Percentiles rank a stretch among this genome's conserved stretches.
Conservation (phyloP, 2,797 vertebrate genomes). For the Adelosebastes latens region DNA sequence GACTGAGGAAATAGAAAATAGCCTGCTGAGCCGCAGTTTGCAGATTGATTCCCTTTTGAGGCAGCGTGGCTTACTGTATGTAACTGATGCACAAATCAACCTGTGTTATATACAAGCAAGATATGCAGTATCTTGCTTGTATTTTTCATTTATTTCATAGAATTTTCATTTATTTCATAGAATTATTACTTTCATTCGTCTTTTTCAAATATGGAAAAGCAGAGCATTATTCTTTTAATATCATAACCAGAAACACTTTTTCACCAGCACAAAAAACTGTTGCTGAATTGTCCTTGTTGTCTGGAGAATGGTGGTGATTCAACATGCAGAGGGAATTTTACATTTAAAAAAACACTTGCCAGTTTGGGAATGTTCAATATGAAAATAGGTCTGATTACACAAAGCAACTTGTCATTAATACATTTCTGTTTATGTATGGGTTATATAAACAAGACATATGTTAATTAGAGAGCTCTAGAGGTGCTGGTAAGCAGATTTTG, state of each 20-base stretch:
- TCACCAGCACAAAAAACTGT: neutral
- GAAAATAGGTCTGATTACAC: neutral
- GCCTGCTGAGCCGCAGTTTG: constrained; percentile 43
- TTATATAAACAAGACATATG: neutral
- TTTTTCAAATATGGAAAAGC: constrained; percentile 11
- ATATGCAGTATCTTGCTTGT: constrained; percentile 20
- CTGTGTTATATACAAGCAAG: constrained; percentile 2
- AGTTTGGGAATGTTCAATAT: constrained; percentile 2
- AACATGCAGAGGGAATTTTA: no score
- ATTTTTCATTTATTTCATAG: no score
- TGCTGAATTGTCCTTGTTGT: no score
- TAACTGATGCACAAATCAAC: constrained; percentile 53
- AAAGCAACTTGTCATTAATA: neutral
- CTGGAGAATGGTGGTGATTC: no score
- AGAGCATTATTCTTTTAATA: constrained; percentile 5
- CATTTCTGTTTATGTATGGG: neutral
- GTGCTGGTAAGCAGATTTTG: neutral
- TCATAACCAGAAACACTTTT: constrained; percentile 4
- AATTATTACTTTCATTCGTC: neutral
- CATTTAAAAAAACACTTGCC: no score
- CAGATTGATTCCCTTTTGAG: constrained; percentile 50
- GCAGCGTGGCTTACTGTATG: constrained; percentile 34
- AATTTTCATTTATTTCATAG: neutral
- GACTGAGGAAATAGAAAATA: constrained; percentile 45
- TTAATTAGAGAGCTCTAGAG: neutral